Evolutionary conservation across 2,888 invertebrate species (phyloP).

Genomic region (Scelioninae gen. 2): DNA sequence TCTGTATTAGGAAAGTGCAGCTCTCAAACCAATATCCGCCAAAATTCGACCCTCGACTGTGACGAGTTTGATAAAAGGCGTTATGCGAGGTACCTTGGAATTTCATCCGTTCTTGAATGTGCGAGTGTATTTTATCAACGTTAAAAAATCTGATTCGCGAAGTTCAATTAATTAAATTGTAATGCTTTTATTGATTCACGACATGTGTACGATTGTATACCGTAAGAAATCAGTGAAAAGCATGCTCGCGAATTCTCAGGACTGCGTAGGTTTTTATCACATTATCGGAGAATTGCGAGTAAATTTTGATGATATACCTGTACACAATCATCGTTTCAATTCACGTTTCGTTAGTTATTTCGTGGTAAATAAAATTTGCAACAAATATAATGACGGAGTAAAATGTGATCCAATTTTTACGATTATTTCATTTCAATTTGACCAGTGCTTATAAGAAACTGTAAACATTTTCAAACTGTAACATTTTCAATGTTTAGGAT

Average conservation of each 20-base stretch:
- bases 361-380: constrained; percentile 4
- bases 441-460: no score
- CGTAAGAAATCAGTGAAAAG: not conserved
- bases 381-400: constrained; percentile 1
- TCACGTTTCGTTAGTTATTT: constrained; percentile 28
- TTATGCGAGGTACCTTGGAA: no score
- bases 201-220: no score
- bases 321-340: constrained; percentile 31
- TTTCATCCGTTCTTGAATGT: no score
- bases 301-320: constrained; percentile 40
- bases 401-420: not conserved
- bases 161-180: no score
- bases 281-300: constrained; percentile 25
- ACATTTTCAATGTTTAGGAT: no score
- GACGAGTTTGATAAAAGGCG: no score
- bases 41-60: constrained; percentile 33
- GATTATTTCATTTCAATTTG: no score
- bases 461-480: no score
- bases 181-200: no score
- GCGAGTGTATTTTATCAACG: no score
- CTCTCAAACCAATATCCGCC: constrained; percentile 42
- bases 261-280: constrained; percentile 8
- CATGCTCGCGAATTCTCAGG: constrained; percentile 3
- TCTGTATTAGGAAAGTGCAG: constrained; percentile 30
- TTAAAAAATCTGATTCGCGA: no score